Evolutionary conservation across 2,797 vertebrate species (phyloP).

Genomic region (Pteropus rufus): DNA sequence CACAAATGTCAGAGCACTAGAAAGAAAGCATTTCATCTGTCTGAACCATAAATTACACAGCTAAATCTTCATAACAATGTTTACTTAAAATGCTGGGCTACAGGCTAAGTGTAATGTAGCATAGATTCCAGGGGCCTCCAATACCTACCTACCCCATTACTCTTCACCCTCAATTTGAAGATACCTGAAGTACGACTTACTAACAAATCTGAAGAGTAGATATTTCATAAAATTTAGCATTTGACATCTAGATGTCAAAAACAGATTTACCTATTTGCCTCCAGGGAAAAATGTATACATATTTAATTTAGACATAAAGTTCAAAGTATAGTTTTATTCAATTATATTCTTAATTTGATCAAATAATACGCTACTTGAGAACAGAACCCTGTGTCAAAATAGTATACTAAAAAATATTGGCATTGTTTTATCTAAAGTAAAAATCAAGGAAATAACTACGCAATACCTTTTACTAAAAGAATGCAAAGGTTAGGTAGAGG

Average conservation of each 20-base stretch:
- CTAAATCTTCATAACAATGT: neutral
- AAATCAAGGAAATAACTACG: neutral
- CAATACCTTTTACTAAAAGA: neutral
- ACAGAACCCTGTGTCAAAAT: neutral
- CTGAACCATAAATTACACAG: neutral
- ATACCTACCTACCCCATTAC: too few relatives aligned
- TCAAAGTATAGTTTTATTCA: slow-evolving; percentile 3
- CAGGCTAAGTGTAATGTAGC: neutral
- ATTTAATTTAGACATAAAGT: slow-evolving; percentile 33
- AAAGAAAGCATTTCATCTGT: neutral
- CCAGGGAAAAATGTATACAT: neutral
- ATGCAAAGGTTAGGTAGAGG: neutral
- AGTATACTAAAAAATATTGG: neutral
- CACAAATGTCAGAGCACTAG: neutral
- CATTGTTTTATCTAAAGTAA: slow-evolving; percentile 21
- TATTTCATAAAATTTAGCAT: neutral
- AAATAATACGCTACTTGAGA: slow-evolving; percentile 31
- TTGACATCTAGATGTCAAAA: neutral
- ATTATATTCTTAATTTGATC: slow-evolving; percentile 17
- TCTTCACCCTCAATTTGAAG: neutral
- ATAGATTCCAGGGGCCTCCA: neutral
- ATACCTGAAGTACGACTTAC: neutral
- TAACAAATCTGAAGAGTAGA: neutral
- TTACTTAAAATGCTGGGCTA: neutral
- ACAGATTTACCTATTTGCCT: neutral